Evolutionary conservation across 1,140 invertebrate genomes (phyloP).

Genomic region (Drosophila rhopaloa): DNA sequence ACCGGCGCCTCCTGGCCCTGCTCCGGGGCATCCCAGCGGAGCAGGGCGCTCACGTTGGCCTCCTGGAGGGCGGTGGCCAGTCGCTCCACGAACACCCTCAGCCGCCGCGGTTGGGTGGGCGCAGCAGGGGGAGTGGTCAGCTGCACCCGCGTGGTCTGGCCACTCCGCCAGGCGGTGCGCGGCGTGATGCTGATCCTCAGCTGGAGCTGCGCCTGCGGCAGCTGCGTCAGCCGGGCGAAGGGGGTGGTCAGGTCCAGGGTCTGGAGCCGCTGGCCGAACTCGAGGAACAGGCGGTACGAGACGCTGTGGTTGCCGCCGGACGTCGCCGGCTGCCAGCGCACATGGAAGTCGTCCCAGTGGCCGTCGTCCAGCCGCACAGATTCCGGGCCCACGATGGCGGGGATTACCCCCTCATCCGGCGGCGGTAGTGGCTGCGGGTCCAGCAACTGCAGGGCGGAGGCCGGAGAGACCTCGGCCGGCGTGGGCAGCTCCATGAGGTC

Average conservation of each 20-base stretch:
- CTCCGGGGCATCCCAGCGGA: conserved; percentile 92
- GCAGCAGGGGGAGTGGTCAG: conserved; percentile 89
- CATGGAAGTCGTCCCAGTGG: conserved; percentile 90
- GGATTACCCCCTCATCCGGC: conserved; percentile 87
- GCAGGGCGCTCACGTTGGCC: conserved; percentile 84
- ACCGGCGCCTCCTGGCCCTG: conserved; percentile 84
- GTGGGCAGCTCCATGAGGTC: conserved; percentile 22
- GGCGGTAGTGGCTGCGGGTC: neutral
- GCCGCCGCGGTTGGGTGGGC: conserved; percentile 89
- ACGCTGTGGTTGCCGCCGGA: conserved; percentile 92
- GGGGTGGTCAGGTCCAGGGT: conserved; percentile 55
- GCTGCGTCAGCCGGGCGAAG: conserved; percentile 72
- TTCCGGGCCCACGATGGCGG: conserved; percentile 87
- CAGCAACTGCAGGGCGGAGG: conserved; percentile 37
- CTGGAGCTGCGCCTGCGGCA: conserved; percentile 88
- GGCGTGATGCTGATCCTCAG: conserved; percentile 90
- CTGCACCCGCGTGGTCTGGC: conserved; percentile 86
- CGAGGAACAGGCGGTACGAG: conserved; percentile 87
- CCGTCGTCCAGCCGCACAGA: conserved; percentile 88
- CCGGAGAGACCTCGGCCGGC: neutral
- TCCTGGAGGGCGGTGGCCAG: conserved; percentile 59
- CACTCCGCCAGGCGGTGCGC: conserved; percentile 93
- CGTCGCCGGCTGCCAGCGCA: conserved; percentile 90
- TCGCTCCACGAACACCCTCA: conserved; percentile 89
- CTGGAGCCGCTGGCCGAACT: conserved; percentile 48